phyloP scores from a whole-genome alignment of 1,140 invertebrate species.

The Hormaphis cornu region DNA sequence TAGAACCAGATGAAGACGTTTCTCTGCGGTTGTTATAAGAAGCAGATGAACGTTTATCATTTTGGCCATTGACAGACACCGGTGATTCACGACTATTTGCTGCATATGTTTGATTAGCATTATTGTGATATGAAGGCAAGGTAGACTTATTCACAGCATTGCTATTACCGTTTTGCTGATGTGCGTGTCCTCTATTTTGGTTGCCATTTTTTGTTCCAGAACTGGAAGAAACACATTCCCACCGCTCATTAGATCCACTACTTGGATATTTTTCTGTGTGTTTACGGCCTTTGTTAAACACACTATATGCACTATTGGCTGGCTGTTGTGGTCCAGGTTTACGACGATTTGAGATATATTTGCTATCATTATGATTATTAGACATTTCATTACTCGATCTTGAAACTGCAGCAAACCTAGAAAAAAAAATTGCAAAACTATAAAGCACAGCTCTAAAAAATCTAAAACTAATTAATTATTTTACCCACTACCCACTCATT shows the following conservation, averaged over 20 bases:
- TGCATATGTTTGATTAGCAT: constrained; percentile 22
- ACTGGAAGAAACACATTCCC: constrained; percentile 26
- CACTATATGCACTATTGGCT: constrained; percentile 9
- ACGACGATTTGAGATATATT: constrained; percentile 16
- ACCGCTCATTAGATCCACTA: constrained; percentile 25
- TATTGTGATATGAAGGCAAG: constrained; percentile 8
- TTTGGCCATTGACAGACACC: constrained; percentile 12
- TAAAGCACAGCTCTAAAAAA: not conserved
- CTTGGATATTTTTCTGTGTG: constrained; percentile 21
- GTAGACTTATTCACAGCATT: constrained; percentile 20
- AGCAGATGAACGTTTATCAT: constrained; percentile 17
- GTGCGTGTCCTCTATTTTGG: constrained; percentile 13
- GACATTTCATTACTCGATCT: constrained; percentile 5
- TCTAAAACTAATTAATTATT: too few relatives aligned
- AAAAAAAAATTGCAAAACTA: not conserved
- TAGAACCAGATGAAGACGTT: constrained; percentile 18
- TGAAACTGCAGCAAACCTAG: constrained; percentile 22
- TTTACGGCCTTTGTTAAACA: constrained; percentile 23
- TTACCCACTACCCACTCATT: too few relatives aligned
- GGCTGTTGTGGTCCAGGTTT: constrained; percentile 23
- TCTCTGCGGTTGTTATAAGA: constrained; percentile 10
- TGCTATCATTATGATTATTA: constrained; percentile 16
- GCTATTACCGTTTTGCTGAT: constrained; percentile 26
- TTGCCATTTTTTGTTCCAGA: constrained; percentile 22
- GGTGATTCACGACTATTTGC: constrained; percentile 11